Conservation (phyloP, 2,113 vertebrate species). For the Zapus hudsonius region DNA sequence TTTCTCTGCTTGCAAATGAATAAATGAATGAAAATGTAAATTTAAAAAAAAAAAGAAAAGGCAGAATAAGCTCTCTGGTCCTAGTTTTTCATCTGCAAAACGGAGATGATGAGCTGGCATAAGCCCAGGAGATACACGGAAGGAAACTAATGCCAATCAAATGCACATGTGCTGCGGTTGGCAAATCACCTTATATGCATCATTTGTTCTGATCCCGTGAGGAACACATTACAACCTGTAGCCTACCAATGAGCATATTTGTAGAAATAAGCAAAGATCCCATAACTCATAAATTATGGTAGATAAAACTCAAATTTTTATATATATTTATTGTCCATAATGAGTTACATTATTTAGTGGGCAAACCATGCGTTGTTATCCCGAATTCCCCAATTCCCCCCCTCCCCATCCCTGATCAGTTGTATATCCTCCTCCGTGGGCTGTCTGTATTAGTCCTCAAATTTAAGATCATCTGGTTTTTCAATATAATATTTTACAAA, state of each 20-base stretch:
- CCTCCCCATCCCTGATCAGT: too few species aligned
- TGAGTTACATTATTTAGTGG: too few species aligned
- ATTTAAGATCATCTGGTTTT: constrained; percentile 18
- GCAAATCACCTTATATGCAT: neutral
- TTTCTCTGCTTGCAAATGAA: too few species aligned
- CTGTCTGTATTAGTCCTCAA: too few species aligned
- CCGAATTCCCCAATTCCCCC: too few species aligned
- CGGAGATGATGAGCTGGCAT: neutral
- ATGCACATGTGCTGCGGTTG: neutral
- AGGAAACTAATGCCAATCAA: neutral
- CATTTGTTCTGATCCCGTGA: neutral
- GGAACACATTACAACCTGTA: neutral
- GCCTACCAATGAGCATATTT: neutral
- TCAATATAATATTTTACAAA: neutral
- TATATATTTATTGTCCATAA: too few species aligned
- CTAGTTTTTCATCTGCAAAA: constrained; percentile 5
- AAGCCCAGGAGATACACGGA: neutral
- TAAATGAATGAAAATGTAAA: too few species aligned
- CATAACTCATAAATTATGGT: neutral
- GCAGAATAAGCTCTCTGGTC: neutral
- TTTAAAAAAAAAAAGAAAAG: too few species aligned
- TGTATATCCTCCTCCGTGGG: too few species aligned
- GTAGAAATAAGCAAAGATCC: neutral
- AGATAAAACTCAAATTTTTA: neutral
- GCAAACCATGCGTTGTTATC: too few species aligned